phyloP scores from a whole-genome alignment of 2,113 vertebrate genomes.

The Asarcornis scutulata region DNA sequence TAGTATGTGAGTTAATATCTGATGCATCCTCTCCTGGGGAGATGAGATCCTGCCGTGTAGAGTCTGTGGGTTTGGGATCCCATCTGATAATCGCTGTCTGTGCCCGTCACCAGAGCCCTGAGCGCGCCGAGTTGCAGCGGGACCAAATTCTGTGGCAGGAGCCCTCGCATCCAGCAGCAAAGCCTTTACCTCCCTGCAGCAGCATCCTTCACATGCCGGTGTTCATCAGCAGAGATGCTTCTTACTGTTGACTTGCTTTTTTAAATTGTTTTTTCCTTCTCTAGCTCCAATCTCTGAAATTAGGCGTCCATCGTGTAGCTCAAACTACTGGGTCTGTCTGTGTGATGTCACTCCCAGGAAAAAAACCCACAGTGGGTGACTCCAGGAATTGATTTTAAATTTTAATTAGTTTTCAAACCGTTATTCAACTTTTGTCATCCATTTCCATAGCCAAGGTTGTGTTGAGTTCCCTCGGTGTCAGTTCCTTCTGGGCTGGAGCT shows the following conservation, averaged over 20 bases:
- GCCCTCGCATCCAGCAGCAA: not conserved
- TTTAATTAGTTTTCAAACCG: not conserved
- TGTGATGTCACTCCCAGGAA: not conserved
- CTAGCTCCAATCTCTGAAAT: not conserved
- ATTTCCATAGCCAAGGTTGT: not conserved
- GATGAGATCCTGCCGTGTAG: conserved; percentile 48
- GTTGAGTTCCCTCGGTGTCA: not conserved
- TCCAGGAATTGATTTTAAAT: not conserved
- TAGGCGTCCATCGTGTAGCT: not conserved
- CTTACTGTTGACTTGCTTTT: not conserved
- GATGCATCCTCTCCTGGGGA: conserved; percentile 47
- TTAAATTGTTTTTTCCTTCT: not conserved
- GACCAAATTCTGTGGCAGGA: not conserved
- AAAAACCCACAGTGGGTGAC: not conserved
- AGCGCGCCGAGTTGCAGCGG: rapidly evolving
- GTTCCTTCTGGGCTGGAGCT: not conserved
- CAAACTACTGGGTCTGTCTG: not conserved
- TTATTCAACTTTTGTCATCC: not conserved
- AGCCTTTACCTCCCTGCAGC: not conserved
- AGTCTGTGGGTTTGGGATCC: not conserved
- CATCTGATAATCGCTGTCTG: not conserved
- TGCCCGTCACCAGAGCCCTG: not conserved
- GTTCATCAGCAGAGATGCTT: not conserved
- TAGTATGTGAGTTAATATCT: conserved; percentile 46
- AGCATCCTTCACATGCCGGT: not conserved